phyloP scores from a whole-genome alignment of 2,888 invertebrate species.

The Lathronympha strigana region DNA sequence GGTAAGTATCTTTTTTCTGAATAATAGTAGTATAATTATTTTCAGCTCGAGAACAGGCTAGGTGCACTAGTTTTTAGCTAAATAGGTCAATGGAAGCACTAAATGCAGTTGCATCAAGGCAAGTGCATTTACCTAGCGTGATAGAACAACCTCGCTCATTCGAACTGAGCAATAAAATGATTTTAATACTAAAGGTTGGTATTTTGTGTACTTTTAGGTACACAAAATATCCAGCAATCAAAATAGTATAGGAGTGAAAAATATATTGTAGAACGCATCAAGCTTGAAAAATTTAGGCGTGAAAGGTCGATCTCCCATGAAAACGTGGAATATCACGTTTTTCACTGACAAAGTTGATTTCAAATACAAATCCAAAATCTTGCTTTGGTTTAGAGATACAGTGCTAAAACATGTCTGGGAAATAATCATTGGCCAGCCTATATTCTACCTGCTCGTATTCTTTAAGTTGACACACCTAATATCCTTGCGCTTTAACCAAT shows the following conservation, averaged over 20 bases:
- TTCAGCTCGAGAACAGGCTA: constrained; percentile 7
- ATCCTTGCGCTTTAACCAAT: constrained; percentile 14
- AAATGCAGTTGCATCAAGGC: constrained; percentile 54
- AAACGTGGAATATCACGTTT: too few relatives aligned
- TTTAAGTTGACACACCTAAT: constrained; percentile 10
- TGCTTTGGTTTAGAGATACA: too few relatives aligned
- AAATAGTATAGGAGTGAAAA: too few relatives aligned
- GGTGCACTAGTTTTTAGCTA: constrained; percentile 39
- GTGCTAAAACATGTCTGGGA: neutral
- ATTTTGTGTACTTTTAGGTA: too few relatives aligned
- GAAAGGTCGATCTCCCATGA: too few relatives aligned
- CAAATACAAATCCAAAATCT: too few relatives aligned
- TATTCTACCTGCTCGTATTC: constrained; percentile 6
- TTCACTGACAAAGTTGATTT: too few relatives aligned
- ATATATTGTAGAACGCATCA: too few relatives aligned
- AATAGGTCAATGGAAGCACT: constrained; percentile 60
- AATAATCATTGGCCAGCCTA: neutral
- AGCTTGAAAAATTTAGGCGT: too few relatives aligned
- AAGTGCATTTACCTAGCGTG: constrained; percentile 55
- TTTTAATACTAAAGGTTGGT: constrained; percentile 9
- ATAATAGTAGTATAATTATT: too few relatives aligned
- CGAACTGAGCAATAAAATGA: constrained; percentile 10
- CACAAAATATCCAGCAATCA: too few relatives aligned
- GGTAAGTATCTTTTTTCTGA: too few relatives aligned
- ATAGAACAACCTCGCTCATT: constrained; percentile 40